Conservation (phyloP, 2,888 invertebrate genomes). For the Agrotis ipsilon region DNA sequence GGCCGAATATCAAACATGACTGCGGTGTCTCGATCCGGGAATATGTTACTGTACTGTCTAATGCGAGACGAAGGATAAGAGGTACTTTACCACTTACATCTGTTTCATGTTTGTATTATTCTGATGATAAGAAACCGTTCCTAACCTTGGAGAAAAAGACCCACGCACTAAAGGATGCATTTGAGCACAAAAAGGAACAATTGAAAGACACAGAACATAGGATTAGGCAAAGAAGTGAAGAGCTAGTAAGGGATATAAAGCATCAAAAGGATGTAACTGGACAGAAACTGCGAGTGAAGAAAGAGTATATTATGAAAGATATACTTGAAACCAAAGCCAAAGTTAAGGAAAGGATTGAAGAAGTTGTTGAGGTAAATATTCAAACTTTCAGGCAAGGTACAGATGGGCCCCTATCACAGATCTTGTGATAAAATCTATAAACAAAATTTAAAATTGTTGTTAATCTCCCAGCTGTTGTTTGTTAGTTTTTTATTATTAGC, state of each 20-base stretch:
- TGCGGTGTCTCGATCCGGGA: slow-evolving; percentile 68
- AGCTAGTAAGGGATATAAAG: slow-evolving; percentile 85
- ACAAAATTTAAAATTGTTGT: not conserved
- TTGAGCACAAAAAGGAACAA: slow-evolving; percentile 92
- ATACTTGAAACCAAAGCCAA: slow-evolving; percentile 93
- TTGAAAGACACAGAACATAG: slow-evolving; percentile 91
- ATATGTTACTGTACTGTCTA: slow-evolving; percentile 65
- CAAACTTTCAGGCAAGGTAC: not conserved
- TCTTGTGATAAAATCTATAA: not conserved
- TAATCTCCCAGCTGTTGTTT: not conserved
- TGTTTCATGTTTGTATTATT: slow-evolving; percentile 78
- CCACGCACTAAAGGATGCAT: slow-evolving; percentile 89
- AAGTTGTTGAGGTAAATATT: slow-evolving; percentile 92
- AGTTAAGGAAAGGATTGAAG: slow-evolving; percentile 94
- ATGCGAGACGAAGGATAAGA: slow-evolving; percentile 65
- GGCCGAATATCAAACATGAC: slow-evolving; percentile 61
- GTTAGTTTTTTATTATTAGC: slow-evolving; percentile 1
- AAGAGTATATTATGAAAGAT: slow-evolving; percentile 93
- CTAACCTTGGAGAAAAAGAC: slow-evolving; percentile 86
- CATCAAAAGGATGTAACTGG: slow-evolving; percentile 86
- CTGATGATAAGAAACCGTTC: slow-evolving; percentile 83
- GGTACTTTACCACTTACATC: slow-evolving; percentile 70
- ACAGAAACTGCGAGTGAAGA: slow-evolving; percentile 89
- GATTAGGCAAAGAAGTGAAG: slow-evolving; percentile 85
- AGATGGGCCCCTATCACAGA: not conserved